phyloP scores from a whole-genome alignment of 2,113 vertebrate genomes.

The Macroglossus sobrinus region DNA sequence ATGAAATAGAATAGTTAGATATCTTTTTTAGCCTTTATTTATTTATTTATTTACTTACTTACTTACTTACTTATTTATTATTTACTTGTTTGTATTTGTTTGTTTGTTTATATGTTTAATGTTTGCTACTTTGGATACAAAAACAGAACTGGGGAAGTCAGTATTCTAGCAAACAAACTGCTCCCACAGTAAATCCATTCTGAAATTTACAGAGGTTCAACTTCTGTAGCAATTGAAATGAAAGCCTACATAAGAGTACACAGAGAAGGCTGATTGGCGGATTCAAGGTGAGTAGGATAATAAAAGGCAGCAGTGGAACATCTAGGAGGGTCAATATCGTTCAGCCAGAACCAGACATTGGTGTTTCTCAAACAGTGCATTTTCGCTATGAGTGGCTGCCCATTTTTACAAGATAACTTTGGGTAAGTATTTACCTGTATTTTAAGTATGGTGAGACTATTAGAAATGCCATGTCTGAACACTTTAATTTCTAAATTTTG shows the following conservation, averaged over 20 bases:
- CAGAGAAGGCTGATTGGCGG: conserved; percentile 70
- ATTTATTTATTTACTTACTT: too few species aligned
- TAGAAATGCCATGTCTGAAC: background rate
- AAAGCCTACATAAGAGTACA: background rate
- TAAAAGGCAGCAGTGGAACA: conserved; percentile 68
- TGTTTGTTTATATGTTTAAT: background rate
- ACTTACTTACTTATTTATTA: too few species aligned
- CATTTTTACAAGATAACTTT: conserved; percentile 86
- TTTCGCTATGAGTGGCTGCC: conserved; percentile 91
- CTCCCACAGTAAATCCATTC: background rate
- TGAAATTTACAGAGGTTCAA: conserved; percentile 50
- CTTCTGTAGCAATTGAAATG: conserved; percentile 52
- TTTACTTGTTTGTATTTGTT: too few species aligned
- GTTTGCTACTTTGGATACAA: background rate
- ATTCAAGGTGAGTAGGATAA: conserved; percentile 28
- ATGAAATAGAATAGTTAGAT: background rate
- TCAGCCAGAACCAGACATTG: accelerated
- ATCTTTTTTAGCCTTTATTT: background rate
- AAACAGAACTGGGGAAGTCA: background rate
- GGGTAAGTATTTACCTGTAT: conserved; percentile 83
- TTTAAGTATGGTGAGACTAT: too few species aligned
- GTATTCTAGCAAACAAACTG: conserved; percentile 1
- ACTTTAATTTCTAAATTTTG: background rate
- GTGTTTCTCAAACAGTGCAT: background rate
- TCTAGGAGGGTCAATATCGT: background rate